Evolutionary conservation across 1,140 invertebrate genomes (phyloP), one percentile per base, ranked within the genome.

Genomic region (Camponotus vicinus): DNA sequence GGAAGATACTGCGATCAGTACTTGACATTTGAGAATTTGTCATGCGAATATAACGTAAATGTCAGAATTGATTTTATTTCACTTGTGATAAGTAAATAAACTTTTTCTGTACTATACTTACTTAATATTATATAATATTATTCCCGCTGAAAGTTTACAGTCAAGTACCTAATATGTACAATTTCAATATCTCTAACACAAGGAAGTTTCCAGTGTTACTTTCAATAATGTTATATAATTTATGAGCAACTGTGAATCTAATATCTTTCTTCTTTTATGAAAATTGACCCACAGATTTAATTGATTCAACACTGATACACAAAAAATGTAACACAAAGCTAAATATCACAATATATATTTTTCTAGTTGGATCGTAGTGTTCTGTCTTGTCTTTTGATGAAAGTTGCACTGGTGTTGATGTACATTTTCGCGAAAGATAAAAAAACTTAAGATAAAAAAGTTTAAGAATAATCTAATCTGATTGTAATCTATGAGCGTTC

Each of bases 381-480:
- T 66, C 32, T 27, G 21, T n/a, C 55, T 42, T 27, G 49, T 21
- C 2, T 21, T 32, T 32, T 70, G 66, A 70, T 42, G 59, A 70
- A 70, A 11, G 21, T 13, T 70, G 2, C 4, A 80, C 78, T 80
- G 66, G 3, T 21, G 11, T 18, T 57, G 5, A 27, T n/a, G n/a
- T 9, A 55, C 5, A 69, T 21, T 61, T 80, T 70, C 6, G 2
- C 1, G 0, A 32, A 7, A n/a, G 75, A 78, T 78, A 78, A 66
- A 61, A 66, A 49, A 15, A 2, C 1, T 21, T n/a, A 70, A 57
- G 40, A 27, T 27, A 27, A 27, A 27, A 27, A 1, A 0, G 27
- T 27, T 67, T 9, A 79, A 52, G 21, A 13, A 18, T 80, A 80
- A 80, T 80, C 64, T 80, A 80, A 80, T 79, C 77, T 79, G 18